These are phyloP conservation scores for Semnopithecus entellus DNA, from an alignment of 2,113 vertebrate species.

Conservation along the genomic window DNA sequence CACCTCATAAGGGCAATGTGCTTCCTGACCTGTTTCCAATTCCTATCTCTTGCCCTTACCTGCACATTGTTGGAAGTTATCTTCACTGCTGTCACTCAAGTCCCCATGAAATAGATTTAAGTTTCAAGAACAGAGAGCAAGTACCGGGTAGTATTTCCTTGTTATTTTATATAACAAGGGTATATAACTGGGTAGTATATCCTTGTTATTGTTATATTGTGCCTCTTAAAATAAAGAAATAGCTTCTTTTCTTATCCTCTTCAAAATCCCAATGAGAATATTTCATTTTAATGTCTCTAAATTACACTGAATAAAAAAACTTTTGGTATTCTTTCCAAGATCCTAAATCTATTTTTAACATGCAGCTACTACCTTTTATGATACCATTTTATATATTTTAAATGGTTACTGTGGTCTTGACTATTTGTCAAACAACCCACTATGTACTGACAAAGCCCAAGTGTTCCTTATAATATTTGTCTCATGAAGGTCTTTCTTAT, in stretches of 20 bases:
- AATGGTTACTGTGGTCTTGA: neutral
- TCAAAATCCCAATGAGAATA: conserved; percentile 28
- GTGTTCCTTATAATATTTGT: neutral
- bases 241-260: neutral
- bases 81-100: neutral
- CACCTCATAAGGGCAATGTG: neutral
- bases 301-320: neutral
- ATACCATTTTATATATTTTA: neutral
- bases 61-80: neutral
- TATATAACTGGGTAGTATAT: neutral
- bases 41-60: neutral
- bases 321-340: neutral
- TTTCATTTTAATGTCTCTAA: conserved; percentile 54
- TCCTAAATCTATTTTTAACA: conserved; percentile 28
- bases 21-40: neutral
- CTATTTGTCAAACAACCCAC: conserved; percentile 35
- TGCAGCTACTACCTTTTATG: neutral
- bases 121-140: neutral
- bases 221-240: conserved; percentile 41
- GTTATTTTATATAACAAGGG: neutral
- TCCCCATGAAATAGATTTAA: neutral
- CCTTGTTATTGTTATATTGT: neutral
- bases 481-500: neutral
- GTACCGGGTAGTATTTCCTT: neutral
- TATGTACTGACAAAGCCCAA: neutral